phyloP scores from a whole-genome alignment of 2,888 invertebrate genomes.

The Mantis religiosa region DNA sequence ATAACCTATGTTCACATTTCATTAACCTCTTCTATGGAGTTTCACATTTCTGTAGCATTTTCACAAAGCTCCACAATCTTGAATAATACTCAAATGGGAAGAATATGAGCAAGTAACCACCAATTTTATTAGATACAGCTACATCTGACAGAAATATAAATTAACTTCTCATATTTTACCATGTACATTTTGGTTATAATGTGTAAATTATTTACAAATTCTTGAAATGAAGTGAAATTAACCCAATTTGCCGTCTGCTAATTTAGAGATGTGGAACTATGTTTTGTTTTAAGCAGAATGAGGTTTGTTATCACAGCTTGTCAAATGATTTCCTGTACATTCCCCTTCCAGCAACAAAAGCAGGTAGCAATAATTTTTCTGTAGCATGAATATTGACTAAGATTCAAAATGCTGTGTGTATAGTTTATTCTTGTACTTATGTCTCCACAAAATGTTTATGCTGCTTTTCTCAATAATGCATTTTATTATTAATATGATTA shows the following conservation, averaged over 20 bases:
- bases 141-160: background rate
- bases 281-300: background rate
- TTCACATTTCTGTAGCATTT: background rate
- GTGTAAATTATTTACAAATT: background rate
- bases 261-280: background rate
- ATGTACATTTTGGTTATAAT: background rate
- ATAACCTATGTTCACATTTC: background rate
- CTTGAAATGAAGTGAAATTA: background rate
- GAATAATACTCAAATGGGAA: background rate
- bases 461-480: background rate
- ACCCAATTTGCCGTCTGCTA: background rate
- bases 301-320: background rate
- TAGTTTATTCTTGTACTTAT: slow-evolving; percentile 4
- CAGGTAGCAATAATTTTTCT: background rate
- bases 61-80: background rate
- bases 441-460: background rate
- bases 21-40: background rate
- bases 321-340: background rate
- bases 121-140: background rate
- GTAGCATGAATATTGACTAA: background rate
- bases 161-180: background rate
- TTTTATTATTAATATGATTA: background rate
- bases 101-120: background rate
- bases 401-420: background rate
- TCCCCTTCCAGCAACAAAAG: background rate